Base-by-base conservation (phyloP, 2,113 vertebrate genomes). In the Oryzias celebensis region DNA sequence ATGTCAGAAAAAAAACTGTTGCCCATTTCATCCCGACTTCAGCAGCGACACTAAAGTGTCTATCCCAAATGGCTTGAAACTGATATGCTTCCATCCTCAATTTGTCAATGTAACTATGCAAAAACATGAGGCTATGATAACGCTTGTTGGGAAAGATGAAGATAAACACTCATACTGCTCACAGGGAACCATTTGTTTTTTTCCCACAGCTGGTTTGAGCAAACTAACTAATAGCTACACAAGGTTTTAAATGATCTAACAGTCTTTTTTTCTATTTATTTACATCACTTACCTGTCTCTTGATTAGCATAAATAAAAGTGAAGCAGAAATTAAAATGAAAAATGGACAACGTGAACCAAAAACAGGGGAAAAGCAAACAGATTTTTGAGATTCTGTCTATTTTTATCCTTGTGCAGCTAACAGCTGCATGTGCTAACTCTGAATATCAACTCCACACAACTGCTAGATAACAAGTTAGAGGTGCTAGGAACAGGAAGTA, bases 201-300 rank as follows among this genome's bases (percentile, higher is more conserved):
- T 64, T 8, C 14, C 44, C 22, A 23, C 16, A 44, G 13, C 26
- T 23, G 73, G n/a, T 52, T 48, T 14, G 62, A 17, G 62, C 44
- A 52, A 28, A 14, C 56, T 15, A 36, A 54, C 62, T 62, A 51
- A 52, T 24, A 17, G 64, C 22, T 48, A 28, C 20, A 45, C 13
- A 49, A 1, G 3, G 44, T n/a, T 45, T 56, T 14, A 46, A 62
- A 59, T 22, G 1, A 70, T 31, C 48, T 68, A 62, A 1, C 0
- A 16, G 43, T 23, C 45, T 47, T 48, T 43, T 46, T 10, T 70
- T 58, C 56, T 44, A 57, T 46, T 56, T 18, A 5, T 46, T n/a
- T 18, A 45, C 1, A 7, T 18, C 15, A 85, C 88, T 85, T 80
- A 89, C 88, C 84, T 10, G 54, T 31, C 57, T 84, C 88, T 87